Base-by-base conservation (phyloP, 2,888 invertebrate species). In the Actias luna region DNA sequence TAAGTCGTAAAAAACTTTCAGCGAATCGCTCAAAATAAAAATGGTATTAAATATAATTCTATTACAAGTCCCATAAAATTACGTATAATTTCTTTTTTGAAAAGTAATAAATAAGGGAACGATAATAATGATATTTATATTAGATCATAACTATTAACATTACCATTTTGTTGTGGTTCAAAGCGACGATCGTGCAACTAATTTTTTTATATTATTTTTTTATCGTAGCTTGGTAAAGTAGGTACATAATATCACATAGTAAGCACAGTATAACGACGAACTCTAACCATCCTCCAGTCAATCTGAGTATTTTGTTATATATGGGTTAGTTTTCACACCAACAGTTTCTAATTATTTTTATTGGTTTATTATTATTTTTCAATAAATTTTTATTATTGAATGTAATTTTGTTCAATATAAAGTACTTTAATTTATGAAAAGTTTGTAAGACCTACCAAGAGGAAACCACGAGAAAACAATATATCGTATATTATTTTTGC, bases 1-100 rank as follows among this genome's bases (percentile, higher is more conserved):
- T 22, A 22, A 46, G 46, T 46, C 46, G 46, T 46, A 46, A 46
- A n/a, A 46, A 46, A 46, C 46, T 22, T 46, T 46, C 46, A 46
- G 8, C 46, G 22, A 46, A 46, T 16, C 22, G 12, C 46, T 46
- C 46, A 46, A 46, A 46, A 22, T 46, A 46, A 46, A 12, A 22
- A 46, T n/a, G n/a, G n/a, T 22, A 46, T 46, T 46, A 46, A 46
- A 46, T 46, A 46, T 46, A 12, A 46, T 22, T 8, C 22, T 46
- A 22, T 22, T 46, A 46, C 10, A 22, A 46, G 8, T 46, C 22
- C 3, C 22, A n/a, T 46, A 2, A 12, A 22, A 22, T 46, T 2
- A 46, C 22, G 46, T 10, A 12, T 10, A 46, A 22, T 22, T 46
- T 46, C 22, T 22, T 46, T 22, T 46, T 22, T 46, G 22, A 12